Evolutionary conservation across 2,888 invertebrate genomes (phyloP).

Genomic region (Leucoma salicis): DNA sequence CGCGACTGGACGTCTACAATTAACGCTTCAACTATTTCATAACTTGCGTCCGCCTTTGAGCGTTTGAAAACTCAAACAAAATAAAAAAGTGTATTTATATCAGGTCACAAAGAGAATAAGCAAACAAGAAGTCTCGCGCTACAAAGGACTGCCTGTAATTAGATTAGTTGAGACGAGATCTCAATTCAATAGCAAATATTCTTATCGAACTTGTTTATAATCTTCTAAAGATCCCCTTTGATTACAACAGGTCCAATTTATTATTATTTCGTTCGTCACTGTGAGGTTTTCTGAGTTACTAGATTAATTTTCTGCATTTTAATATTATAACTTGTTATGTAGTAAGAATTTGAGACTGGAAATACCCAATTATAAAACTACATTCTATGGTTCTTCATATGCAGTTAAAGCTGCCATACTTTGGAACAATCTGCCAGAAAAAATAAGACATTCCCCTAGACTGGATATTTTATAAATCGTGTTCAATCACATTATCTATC

Average conservation of each 20-base stretch:
- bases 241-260: conserved; percentile 34
- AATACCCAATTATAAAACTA: no score
- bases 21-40: conserved; percentile 80
- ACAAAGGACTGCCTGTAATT: conserved; percentile 64
- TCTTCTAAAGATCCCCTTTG: conserved; percentile 45
- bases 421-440: no score
- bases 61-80: conserved; percentile 51
- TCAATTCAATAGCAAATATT: conserved; percentile 47
- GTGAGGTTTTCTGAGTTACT: not conserved
- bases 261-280: conserved; percentile 33
- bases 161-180: conserved; percentile 62
- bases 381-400: no score
- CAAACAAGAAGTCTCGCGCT: conserved; percentile 44
- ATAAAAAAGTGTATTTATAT: conserved; percentile 58
- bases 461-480: no score
- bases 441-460: no score
- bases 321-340: no score
- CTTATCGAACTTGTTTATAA: conserved; percentile 50
- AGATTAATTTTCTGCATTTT: not conserved
- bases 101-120: conserved; percentile 60
- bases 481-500: no score
- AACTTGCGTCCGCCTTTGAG: conserved; percentile 78
- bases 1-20: conserved; percentile 78
- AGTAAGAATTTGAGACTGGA: no score
- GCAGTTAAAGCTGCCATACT: no score